These are phyloP conservation scores for Centropristis striata DNA, from an alignment of 2,113 vertebrate species.

Conservation along the genomic window DNA sequence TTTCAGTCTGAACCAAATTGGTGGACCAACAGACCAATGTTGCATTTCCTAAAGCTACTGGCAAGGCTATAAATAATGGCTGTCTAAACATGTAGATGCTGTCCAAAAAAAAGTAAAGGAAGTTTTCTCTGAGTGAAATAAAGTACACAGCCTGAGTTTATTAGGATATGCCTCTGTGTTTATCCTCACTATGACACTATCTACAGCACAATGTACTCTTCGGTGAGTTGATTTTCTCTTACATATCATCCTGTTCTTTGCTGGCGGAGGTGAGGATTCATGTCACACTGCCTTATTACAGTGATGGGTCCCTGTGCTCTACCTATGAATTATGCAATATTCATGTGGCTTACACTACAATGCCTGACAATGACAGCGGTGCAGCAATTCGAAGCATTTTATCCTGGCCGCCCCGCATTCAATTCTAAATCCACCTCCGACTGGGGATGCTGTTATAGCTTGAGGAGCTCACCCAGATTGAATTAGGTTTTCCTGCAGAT, in stretches of 20 bases:
- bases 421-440: constrained; percentile 39
- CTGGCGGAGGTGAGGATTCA: constrained; percentile 45
- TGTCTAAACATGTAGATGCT: background rate
- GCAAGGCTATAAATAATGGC: background rate
- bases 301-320: constrained; percentile 53
- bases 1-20: background rate
- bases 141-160: background rate
- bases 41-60: background rate
- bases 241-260: constrained; percentile 38
- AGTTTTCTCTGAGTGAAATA: background rate
- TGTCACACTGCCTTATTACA: constrained; percentile 69
- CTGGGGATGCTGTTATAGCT: background rate
- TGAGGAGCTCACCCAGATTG: constrained; percentile 26
- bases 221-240: constrained; percentile 37
- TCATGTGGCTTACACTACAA: constrained; percentile 59
- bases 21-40: background rate
- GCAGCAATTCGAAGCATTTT: constrained; percentile 51
- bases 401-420: constrained; percentile 34
- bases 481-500: constrained; percentile 34
- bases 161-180: constrained; percentile 9
- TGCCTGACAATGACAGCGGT: constrained; percentile 55
- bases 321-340: constrained; percentile 76
- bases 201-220: background rate
- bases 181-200: constrained; percentile 15
- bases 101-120: background rate